phyloP scores from a whole-genome alignment of 1,140 invertebrate species.

The Sminthurinus signatus region DNA sequence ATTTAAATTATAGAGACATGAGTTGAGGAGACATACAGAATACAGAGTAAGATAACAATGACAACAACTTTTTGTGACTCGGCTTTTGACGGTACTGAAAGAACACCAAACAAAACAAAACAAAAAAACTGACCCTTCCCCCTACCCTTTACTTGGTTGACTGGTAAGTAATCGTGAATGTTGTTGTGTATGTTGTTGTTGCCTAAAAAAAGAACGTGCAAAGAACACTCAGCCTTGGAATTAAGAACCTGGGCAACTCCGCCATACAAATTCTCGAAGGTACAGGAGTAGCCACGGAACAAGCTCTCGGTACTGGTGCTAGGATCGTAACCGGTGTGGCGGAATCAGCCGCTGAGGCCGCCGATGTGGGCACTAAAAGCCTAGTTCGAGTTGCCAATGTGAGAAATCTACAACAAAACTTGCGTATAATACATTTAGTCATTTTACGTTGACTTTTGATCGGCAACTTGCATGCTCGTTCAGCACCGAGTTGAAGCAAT shows the following conservation, averaged over 20 bases:
- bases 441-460: no score
- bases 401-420: conserved; percentile 31
- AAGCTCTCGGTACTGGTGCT: conserved; percentile 40
- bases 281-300: conserved; percentile 36
- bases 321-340: conserved; percentile 39
- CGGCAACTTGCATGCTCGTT: no score
- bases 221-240: conserved; percentile 30
- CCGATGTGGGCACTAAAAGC: conserved; percentile 35
- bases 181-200: conserved; percentile 17
- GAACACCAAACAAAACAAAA: conserved; percentile 1
- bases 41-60: no score
- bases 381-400: conserved; percentile 42
- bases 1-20: no score
- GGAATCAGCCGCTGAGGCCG: conserved; percentile 39
- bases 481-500: no score
- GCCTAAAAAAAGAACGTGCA: conserved; percentile 32
- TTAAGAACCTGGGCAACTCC: conserved; percentile 39
- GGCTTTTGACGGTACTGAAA: no score
- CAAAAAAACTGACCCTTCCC: no score
- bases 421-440: no score
- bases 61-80: no score
- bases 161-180: conserved; percentile 24
- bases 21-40: no score
- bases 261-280: conserved; percentile 41
- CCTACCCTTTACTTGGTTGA: background rate